These are phyloP conservation scores for Phlogophora meticulosa DNA, from an alignment of 2,888 invertebrate species.

Conservation along the genomic window DNA sequence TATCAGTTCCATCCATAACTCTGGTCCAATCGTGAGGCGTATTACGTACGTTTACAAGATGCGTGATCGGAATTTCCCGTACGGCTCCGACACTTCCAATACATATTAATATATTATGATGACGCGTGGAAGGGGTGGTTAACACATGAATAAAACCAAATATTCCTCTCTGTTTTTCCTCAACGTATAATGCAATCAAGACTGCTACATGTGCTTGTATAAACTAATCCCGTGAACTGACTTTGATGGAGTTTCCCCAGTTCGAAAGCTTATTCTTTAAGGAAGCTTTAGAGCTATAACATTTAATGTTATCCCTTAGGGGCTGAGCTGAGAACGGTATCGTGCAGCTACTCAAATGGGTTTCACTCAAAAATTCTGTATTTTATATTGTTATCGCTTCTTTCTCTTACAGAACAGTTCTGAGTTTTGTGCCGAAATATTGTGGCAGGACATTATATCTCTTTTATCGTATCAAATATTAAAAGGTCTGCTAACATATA, in stretches of 20 bases:
- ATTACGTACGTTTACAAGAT: conserved; percentile 49
- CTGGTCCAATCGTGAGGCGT: conserved; percentile 33
- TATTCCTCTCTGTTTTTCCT: conserved; percentile 42
- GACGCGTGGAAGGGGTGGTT: conserved; percentile 33
- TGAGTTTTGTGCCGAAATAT: conserved; percentile 38
- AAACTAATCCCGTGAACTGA: conserved; percentile 51
- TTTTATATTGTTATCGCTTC: conserved; percentile 54
- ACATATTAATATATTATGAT: conserved; percentile 64
- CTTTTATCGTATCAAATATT: conserved; percentile 16
- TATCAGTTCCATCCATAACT: conserved; percentile 35
- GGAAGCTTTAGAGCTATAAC: conserved; percentile 58
- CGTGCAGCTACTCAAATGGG: conserved; percentile 51
- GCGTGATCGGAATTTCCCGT: conserved; percentile 60
- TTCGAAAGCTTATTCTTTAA: conserved; percentile 57
- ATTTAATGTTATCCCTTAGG: conserved; percentile 60
- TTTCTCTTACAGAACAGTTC: conserved; percentile 21
- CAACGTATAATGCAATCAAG: conserved; percentile 44
- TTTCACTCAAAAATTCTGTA: conserved; percentile 58
- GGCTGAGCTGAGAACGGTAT: conserved; percentile 42
- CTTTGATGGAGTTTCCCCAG: conserved; percentile 60
- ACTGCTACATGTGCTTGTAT: conserved; percentile 39
- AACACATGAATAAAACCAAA: conserved; percentile 35
- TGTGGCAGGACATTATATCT: conserved; percentile 20
- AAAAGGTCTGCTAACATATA: background rate
- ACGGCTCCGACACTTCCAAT: conserved; percentile 43